These are phyloP conservation scores for Puntigrus tetrazona DNA, from an alignment of 2,113 vertebrate genomes.

Conservation along the genomic window DNA sequence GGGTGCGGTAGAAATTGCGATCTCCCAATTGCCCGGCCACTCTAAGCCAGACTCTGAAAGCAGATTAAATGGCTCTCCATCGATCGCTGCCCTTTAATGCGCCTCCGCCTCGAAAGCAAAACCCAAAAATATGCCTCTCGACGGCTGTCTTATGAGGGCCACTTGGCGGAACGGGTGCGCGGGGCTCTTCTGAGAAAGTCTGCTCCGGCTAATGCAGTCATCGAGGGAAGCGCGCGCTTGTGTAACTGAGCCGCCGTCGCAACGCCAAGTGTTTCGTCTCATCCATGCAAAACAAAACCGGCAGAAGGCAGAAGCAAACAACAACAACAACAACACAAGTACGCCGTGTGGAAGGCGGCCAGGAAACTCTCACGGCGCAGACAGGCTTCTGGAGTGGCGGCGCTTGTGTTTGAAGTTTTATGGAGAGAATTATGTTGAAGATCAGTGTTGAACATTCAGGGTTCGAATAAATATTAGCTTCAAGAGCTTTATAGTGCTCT, in stretches of 20 bases:
- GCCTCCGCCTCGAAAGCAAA: constrained; percentile 60
- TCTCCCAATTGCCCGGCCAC: constrained; percentile 55
- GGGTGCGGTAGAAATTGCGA: constrained; percentile 29
- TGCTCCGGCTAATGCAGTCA: constrained; percentile 43
- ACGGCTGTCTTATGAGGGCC: constrained; percentile 53
- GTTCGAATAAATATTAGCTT: background rate
- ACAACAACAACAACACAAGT: constrained; percentile 27
- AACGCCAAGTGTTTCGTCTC: constrained; percentile 24
- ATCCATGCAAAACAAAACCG: constrained; percentile 3
- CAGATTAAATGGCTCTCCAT: constrained; percentile 70
- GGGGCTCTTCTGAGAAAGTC: constrained; percentile 53
- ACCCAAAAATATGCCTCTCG: constrained; percentile 61
- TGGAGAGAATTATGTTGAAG: constrained; percentile 13
- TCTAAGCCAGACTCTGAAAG: constrained; percentile 51
- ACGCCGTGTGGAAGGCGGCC: background rate
- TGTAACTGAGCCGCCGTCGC: constrained; percentile 1
- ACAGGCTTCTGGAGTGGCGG: constrained; percentile 1
- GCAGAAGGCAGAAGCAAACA: constrained; percentile 26
- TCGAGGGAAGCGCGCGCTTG: constrained; percentile 48
- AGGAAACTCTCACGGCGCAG: background rate
- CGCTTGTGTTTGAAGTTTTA: constrained; percentile 5
- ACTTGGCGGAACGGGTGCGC: constrained; percentile 50
- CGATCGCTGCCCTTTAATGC: constrained; percentile 69
- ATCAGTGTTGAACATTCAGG: background rate
- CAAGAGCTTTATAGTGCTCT: constrained; percentile 8